Base-by-base conservation (phyloP, 2,888 invertebrate genomes). In the Tinea pellionella region DNA sequence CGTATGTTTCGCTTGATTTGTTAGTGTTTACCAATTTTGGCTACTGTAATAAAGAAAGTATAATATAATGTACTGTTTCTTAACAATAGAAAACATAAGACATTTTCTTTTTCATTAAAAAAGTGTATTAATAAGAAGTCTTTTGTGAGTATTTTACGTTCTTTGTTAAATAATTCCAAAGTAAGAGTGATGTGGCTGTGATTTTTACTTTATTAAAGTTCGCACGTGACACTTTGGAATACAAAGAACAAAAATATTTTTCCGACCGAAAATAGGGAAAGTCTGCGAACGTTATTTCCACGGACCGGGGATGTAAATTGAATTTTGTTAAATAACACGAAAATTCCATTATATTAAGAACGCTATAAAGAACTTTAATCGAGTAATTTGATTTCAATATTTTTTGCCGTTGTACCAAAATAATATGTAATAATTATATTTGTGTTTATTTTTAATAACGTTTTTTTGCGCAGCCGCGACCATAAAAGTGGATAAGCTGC, bases 221-320 rank as follows among this genome's bases (percentile, higher is more conserved):
- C 13, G 57, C 57, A 32, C 57, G 57, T 57, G 57, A 57, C 57
- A 57, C 57, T 32, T 18, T 30, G 24, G 57, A 32, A 32, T 57
- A 57, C 57, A 57, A 57, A 32, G 57, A 57, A 57, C 57, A 32
- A 57, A 57, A 57, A 57, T 32, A 57, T 57, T 57, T 57, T 57
- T 16, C 32, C 32, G 32, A 32, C 19, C n/a, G 32, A 57, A 57
- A 57, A 57, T 15, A 57, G 12, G 57, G 32, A 32, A 30, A 32
- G 32, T 8, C 30, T 30, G 57, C 57, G 19, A 57, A 30, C n/a
- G n/a, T 57, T 15, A 32, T 57, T 57, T 32, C 32, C n/a, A 9
- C 32, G 15, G 32, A 29, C 32, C 32, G 2, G 32, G 32, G 30
- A 32, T 57, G 57, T 32, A 57, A 57, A 57, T 57, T 57, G 57